A percentile compares a stretch with the other conserved stretches of the same genome.
These are phyloP conservation scores for Tubiluchus corallicola DNA, from an alignment of 2,888 invertebrate genomes.

Conservation along the genomic window DNA sequence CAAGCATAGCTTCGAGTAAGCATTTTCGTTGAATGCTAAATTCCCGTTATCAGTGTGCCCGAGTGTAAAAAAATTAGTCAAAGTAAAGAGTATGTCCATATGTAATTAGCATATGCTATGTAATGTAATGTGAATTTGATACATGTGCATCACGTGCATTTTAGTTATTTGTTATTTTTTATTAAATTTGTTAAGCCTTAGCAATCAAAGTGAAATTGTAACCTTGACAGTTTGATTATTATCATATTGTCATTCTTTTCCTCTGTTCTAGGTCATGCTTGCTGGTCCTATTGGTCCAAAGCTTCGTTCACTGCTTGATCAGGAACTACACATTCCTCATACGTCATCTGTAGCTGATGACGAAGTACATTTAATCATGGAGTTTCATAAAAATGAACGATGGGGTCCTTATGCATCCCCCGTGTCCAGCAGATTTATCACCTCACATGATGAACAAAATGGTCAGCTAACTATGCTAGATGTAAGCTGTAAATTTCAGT, in stretches of 20 bases:
- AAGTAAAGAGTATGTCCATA: too few species aligned
- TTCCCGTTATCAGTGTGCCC: too few species aligned
- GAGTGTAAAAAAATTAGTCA: too few species aligned
- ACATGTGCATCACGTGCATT: too few species aligned
- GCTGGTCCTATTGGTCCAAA: conserved; percentile 33
- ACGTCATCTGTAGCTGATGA: conserved; percentile 22
- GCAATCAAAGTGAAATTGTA: too few species aligned
- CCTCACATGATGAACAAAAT: conserved; percentile 31
- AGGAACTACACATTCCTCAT: conserved; percentile 25
- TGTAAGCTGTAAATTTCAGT: too few species aligned
- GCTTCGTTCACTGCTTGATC: conserved; percentile 25
- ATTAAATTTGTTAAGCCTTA: too few species aligned
- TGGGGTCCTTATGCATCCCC: conserved; percentile 27
- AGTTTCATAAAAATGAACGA: conserved; percentile 29
- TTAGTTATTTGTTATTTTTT: too few species aligned
- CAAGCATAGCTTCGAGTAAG: too few species aligned
- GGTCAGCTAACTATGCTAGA: conserved; percentile 18
- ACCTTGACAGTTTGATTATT: conserved; percentile 1
- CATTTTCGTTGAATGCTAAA: too few species aligned
- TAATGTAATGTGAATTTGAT: too few species aligned
- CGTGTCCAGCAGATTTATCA: conserved; percentile 31
- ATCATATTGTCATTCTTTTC: conserved; percentile 1
- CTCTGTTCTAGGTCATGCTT: conserved; percentile 25
- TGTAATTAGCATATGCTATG: too few species aligned
- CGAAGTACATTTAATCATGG: conserved; percentile 33